These are phyloP conservation scores for Seriola rivoliana DNA, from an alignment of 2,113 vertebrate genomes.

Conservation along the genomic window DNA sequence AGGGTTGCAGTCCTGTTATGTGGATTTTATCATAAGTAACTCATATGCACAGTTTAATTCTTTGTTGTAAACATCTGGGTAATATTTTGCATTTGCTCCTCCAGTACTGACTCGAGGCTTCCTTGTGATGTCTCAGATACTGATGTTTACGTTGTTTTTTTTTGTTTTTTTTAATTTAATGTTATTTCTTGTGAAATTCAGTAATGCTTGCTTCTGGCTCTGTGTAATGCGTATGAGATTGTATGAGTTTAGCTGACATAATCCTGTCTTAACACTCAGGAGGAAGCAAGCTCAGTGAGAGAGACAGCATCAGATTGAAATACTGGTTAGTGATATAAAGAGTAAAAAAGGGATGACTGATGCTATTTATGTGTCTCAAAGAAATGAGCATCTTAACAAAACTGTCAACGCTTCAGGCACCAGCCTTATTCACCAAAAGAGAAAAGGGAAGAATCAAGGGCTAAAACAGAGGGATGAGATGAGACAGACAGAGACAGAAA, in stretches of 20 bases:
- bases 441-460: not conserved
- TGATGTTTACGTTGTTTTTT: not conserved
- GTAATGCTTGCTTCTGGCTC: constrained; percentile 16
- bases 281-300: constrained; percentile 12
- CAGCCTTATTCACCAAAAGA: not conserved
- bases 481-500: not conserved
- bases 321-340: not conserved
- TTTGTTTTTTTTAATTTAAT: not conserved
- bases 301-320: constrained; percentile 19
- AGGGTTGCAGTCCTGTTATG: not conserved
- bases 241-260: constrained; percentile 40
- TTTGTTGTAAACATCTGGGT: not conserved
- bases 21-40: constrained; percentile 28
- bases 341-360: constrained; percentile 13
- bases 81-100: not conserved
- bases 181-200: constrained; percentile 3
- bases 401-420: not conserved
- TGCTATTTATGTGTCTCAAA: constrained; percentile 43
- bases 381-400: constrained; percentile 9
- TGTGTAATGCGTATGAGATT: constrained; percentile 24
- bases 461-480: not conserved
- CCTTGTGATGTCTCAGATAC: not conserved
- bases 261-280: not conserved
- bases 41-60: constrained; percentile 1
- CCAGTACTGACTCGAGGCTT: not conserved